A percentile compares a stretch with the other conserved stretches of the same genome.
phyloP scores from a whole-genome alignment of 2,797 vertebrate species.

The Sylvilagus floridanus region DNA sequence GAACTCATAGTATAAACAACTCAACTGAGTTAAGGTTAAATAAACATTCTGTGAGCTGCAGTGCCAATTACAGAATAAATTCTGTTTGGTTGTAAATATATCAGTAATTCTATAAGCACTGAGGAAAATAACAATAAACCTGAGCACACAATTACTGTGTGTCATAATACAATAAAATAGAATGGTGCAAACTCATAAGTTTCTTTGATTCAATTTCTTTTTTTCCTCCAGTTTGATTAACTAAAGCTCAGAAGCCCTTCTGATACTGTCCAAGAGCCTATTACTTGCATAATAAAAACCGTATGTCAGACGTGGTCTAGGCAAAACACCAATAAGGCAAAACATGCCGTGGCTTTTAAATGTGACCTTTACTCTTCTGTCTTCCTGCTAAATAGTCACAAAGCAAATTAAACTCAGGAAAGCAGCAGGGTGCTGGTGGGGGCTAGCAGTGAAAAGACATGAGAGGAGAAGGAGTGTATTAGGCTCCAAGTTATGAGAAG shows the following conservation, averaged over 20 bases:
- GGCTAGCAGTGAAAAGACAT: neutral
- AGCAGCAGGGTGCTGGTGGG: neutral
- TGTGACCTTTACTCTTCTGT: conserved; percentile 64
- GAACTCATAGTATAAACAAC: conserved; percentile 87
- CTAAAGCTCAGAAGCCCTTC: conserved; percentile 63
- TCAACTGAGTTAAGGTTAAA: conserved; percentile 86
- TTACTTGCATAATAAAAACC: conserved; percentile 80
- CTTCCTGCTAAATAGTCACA: conserved; percentile 67
- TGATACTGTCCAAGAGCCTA: conserved; percentile 34
- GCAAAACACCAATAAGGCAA: conserved; percentile 64
- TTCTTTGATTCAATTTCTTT: conserved; percentile 77
- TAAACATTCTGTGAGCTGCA: conserved; percentile 85
- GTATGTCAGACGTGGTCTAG: conserved; percentile 45
- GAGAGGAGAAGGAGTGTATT: conserved; percentile 35
- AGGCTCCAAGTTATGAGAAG: neutral
- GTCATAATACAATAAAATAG: conserved; percentile 66
- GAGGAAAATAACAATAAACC: conserved; percentile 79
- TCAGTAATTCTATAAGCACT: conserved; percentile 78
- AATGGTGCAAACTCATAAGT: conserved; percentile 35
- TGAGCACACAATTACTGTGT: conserved; percentile 70
- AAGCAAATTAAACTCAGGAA: conserved; percentile 68
- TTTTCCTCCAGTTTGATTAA: conserved; percentile 68
- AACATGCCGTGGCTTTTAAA: conserved; percentile 73
- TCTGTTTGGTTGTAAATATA: conserved; percentile 79
- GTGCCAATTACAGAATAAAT: conserved; percentile 84